Evolutionary conservation across 2,113 vertebrate genomes (phyloP).

Genomic region (Hemichromis elongatus): DNA sequence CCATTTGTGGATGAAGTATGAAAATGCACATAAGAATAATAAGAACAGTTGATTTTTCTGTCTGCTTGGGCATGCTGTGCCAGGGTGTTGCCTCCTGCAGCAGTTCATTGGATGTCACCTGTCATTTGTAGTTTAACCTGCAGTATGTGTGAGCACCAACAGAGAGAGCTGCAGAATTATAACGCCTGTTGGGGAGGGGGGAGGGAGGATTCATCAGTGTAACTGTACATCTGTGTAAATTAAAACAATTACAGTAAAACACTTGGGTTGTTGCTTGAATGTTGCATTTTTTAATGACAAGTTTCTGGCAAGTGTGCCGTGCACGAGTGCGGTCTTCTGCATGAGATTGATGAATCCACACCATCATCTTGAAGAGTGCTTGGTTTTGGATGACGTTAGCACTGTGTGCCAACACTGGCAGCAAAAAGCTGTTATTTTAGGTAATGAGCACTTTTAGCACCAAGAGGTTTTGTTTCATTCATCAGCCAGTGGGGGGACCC

Average conservation of each 20-base stretch:
- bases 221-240: slow-evolving; percentile 71
- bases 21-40: not conserved
- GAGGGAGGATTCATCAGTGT: not conserved
- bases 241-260: slow-evolving; percentile 52
- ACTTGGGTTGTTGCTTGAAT: not conserved
- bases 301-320: not conserved
- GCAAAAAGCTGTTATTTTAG: not conserved
- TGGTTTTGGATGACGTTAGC: not conserved
- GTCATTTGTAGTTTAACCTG: slow-evolving; percentile 16
- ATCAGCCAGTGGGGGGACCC: slow-evolving; percentile 32
- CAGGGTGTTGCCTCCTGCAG: not conserved
- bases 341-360: not conserved
- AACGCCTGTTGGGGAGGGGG: not conserved
- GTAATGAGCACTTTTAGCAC: not conserved
- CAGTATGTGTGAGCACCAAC: slow-evolving; percentile 10
- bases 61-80: not conserved
- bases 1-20: slow-evolving; percentile 85
- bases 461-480: not conserved
- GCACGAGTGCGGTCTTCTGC: not conserved
- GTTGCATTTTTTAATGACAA: not conserved
- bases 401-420: not conserved
- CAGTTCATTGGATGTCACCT: slow-evolving; percentile 6
- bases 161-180: not conserved
- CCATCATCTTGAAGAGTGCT: not conserved
- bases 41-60: not conserved